Conservation (phyloP, 2,888 invertebrate genomes). For the Tenthredo amoena region DNA sequence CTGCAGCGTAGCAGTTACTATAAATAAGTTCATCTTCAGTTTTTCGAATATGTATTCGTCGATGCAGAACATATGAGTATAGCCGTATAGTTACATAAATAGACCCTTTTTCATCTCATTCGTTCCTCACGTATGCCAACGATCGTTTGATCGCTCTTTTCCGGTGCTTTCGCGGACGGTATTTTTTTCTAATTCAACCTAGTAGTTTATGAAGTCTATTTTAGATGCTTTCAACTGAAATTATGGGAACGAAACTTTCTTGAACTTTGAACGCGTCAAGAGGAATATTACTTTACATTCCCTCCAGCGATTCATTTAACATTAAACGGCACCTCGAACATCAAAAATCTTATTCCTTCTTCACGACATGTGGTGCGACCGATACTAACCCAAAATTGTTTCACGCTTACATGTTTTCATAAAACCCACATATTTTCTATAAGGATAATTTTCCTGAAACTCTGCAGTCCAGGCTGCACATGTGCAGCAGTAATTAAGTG, state of each 20-base stretch:
- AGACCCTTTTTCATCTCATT: slow-evolving; percentile 30
- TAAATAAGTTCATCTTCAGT: slow-evolving; percentile 12
- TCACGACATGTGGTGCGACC: neutral
- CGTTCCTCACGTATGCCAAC: slow-evolving; percentile 33
- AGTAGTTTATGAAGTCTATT: slow-evolving; percentile 27
- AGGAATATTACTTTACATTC: slow-evolving; percentile 18
- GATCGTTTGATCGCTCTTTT: slow-evolving; percentile 41
- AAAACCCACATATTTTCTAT: neutral
- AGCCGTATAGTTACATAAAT: slow-evolving; percentile 12
- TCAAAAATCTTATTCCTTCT: neutral
- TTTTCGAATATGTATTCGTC: slow-evolving; percentile 20
- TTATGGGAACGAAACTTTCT: slow-evolving; percentile 6
- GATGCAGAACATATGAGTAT: neutral
- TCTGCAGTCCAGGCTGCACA: neutral
- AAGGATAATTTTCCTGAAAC: neutral
- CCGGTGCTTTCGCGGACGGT: slow-evolving; percentile 33
- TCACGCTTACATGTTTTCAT: neutral
- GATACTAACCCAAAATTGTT: slow-evolving; percentile 1
- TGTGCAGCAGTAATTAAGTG: neutral
- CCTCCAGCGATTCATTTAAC: neutral
- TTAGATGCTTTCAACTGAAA: slow-evolving; percentile 24
- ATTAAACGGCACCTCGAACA: slow-evolving; percentile 16
- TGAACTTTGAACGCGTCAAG: slow-evolving; percentile 20
- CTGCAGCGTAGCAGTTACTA: neutral
- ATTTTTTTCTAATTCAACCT: slow-evolving; percentile 27